Percentiles rank a stretch among this genome's conserved stretches.
These are phyloP conservation scores for Delichon dasypus DNA, from an alignment of 2,797 vertebrate genomes.

Conservation along the genomic window DNA sequence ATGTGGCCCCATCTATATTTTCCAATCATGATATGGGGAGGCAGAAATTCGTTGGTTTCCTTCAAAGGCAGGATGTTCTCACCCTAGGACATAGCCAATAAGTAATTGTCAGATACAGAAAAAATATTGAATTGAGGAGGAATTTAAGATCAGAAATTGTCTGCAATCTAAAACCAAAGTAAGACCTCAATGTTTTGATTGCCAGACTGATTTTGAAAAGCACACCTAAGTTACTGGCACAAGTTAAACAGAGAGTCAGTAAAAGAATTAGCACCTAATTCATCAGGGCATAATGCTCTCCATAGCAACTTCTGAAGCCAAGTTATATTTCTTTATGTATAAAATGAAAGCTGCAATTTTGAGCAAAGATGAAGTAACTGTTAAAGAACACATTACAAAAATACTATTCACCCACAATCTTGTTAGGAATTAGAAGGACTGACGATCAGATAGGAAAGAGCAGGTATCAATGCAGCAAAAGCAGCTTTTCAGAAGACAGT, in stretches of 20 bases:
- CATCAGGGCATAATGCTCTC: background rate
- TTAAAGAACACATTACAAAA: background rate
- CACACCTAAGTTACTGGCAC: background rate
- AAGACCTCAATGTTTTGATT: background rate
- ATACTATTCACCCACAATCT: background rate
- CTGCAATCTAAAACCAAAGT: background rate
- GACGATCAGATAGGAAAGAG: background rate
- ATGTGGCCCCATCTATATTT: background rate
- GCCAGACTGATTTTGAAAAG: background rate
- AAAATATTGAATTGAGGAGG: background rate
- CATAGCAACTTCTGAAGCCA: background rate
- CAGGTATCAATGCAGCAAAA: background rate
- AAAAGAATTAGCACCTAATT: constrained; percentile 35
- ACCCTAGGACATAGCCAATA: background rate
- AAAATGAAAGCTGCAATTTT: background rate
- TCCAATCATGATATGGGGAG: background rate
- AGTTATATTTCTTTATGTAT: background rate
- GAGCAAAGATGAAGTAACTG: background rate
- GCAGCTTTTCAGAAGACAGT: background rate
- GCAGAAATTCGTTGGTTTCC: background rate
- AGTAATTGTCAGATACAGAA: background rate
- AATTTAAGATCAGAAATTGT: background rate
- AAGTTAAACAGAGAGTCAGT: background rate
- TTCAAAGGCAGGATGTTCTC: background rate
- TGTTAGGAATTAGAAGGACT: background rate